phyloP scores from a whole-genome alignment of 2,113 vertebrate species.

The Hassar affinis region DNA sequence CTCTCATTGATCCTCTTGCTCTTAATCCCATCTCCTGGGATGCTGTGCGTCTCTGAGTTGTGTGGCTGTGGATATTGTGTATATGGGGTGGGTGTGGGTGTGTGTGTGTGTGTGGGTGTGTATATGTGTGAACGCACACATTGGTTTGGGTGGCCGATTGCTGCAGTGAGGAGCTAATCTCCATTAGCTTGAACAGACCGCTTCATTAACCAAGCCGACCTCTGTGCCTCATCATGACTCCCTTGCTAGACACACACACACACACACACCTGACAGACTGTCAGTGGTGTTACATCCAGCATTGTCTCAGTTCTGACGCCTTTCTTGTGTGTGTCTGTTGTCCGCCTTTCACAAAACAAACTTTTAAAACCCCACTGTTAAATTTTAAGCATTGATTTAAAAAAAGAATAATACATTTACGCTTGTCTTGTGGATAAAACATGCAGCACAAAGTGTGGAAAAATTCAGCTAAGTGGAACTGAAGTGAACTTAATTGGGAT shows the following conservation, averaged over 20 bases:
- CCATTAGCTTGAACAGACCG: slow-evolving; percentile 53
- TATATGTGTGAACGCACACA: background rate
- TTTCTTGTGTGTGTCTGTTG: background rate
- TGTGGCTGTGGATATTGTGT: background rate
- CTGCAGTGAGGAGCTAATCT: slow-evolving; percentile 50
- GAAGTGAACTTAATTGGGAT: background rate
- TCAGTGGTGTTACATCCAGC: background rate
- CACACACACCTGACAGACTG: slow-evolving; percentile 14
- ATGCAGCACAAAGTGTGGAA: background rate
- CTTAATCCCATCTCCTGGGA: slow-evolving; percentile 18
- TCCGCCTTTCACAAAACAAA: background rate
- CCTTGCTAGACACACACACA: background rate
- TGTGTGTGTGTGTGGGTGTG: slow-evolving; percentile 16
- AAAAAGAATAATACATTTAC: no score
- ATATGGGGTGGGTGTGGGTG: background rate
- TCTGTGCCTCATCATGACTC: slow-evolving; percentile 40
- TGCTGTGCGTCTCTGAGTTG: background rate
- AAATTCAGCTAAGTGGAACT: background rate
- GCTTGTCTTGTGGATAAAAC: background rate
- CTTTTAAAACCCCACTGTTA: background rate
- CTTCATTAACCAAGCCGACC: slow-evolving; percentile 60
- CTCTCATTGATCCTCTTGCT: slow-evolving; percentile 20
- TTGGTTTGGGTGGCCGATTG: slow-evolving; percentile 17
- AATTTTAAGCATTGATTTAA: slow-evolving; percentile 13
- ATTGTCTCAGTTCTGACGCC: background rate